Evolutionary conservation across 2,888 invertebrate genomes (phyloP), one percentile per base, ranked within the genome.

Genomic region (Invenusta paracnida): DNA sequence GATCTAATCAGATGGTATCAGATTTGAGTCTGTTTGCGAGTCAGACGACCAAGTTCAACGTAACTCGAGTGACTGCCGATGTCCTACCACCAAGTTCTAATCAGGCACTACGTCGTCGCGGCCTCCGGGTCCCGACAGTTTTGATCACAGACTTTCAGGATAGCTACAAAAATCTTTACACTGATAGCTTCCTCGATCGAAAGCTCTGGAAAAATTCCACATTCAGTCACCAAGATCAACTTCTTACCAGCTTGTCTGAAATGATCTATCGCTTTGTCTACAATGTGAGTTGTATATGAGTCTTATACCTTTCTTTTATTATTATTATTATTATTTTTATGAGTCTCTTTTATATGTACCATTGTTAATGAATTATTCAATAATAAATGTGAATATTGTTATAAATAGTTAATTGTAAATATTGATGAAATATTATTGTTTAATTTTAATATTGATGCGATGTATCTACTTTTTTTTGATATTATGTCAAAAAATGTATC

Each of bases 181-280:
- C 73, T 5, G 73, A 73, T 5, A 73, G 73, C 73, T 73, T 73
- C 27, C 73, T 73, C 17, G 73, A 73, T 25, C 73, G 73, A n/a
- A n/a, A 5, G 2, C 73, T 73, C 23, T 73, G 73, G 73, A 2
- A 13, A 23, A 25, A 13, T 73, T 5, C 11, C 23, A 5, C 73
- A 23, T 5, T 13, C 5, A 23, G 73, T 5, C 27, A 23, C 23
- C 11, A 73, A 23, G 73, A 73, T 25, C 23, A 23, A 73, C 73
- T 73, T n/a, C 25, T 73, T 5, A 2, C 27, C 23, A 2, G 23
- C 73, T n/a, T 73, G 73, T 5, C 73, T 73, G 73, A 73, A 23
- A 25, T 73, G 17, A 23, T 73, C 17, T 73, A 73, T 25, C 73
- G 73, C 11, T 73, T 73, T 73, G 27, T 73, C 5, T 73, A 73